These are phyloP conservation scores for Palythoa heliodiscus DNA, from an alignment of 92 coral and sea anemone genomes.

Conservation along the genomic window DNA sequence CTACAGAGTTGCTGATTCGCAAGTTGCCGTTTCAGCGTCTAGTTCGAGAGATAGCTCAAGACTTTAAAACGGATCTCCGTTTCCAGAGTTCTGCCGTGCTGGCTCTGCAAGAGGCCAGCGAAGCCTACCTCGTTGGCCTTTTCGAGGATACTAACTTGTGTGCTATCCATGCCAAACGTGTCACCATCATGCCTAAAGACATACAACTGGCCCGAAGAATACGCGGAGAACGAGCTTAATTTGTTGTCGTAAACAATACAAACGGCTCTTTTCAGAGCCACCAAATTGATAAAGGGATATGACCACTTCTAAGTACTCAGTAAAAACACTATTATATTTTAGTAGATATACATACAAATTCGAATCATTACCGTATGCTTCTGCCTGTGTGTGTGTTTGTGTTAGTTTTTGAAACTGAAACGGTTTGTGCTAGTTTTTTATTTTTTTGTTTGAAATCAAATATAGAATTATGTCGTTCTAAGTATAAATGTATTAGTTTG, in stretches of 20 bases:
- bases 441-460: background rate
- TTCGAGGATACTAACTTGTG: background rate
- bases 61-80: slow-evolving; percentile 47
- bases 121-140: slow-evolving; percentile 94
- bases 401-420: background rate
- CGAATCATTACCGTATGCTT: slow-evolving; percentile 26
- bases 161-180: background rate
- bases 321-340: slow-evolving; percentile 49
- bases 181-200: background rate
- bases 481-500: background rate
- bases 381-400: slow-evolving; percentile 1
- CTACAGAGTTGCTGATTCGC: slow-evolving; percentile 83
- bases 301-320: slow-evolving; percentile 50
- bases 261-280: slow-evolving; percentile 92
- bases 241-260: background rate
- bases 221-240: slow-evolving; percentile 31
- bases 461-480: background rate
- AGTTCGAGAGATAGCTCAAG: background rate
- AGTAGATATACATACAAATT: slow-evolving; percentile 5
- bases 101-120: slow-evolving; percentile 98
- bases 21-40: background rate
- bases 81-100: slow-evolving; percentile 99
- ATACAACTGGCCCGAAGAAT: slow-evolving; percentile 43
- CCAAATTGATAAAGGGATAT: slow-evolving; percentile 36
- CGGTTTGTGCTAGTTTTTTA: slow-evolving; percentile 11